Conservation (phyloP, 2,888 invertebrate genomes). For the Aporophyla lueneburgensis region DNA sequence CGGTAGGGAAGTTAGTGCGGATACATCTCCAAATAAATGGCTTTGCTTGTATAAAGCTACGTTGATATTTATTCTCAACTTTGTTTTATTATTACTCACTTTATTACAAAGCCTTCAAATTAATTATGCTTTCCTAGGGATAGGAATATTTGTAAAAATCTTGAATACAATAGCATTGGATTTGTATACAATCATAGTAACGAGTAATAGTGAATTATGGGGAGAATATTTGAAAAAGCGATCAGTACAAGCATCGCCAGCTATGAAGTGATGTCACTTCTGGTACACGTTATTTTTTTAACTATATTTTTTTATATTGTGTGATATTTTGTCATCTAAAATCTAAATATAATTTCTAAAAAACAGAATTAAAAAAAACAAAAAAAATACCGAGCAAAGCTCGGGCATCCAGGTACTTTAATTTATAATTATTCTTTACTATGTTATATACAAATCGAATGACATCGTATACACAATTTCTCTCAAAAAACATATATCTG, state of each 20-base stretch:
- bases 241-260: neutral
- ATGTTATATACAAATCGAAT: too few species aligned
- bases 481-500: too few species aligned
- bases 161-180: constrained; percentile 12
- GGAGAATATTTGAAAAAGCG: constrained; percentile 1
- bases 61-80: neutral
- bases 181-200: constrained; percentile 18
- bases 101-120: neutral
- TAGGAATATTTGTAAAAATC: constrained; percentile 1
- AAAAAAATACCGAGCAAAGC: too few species aligned
- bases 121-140: neutral
- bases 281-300: too few species aligned
- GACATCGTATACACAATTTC: too few species aligned
- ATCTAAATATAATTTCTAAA: too few species aligned
- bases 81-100: neutral
- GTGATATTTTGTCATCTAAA: too few species aligned
- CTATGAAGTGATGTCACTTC: neutral
- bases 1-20: neutral
- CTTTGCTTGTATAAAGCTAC: constrained; percentile 1
- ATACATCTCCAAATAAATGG: constrained; percentile 1
- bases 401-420: too few species aligned
- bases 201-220: constrained; percentile 27
- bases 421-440: too few species aligned
- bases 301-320: too few species aligned
- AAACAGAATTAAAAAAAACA: too few species aligned